Conservation (phyloP, 37 sponge, comb jelly and placozoan species). For the Bolinopsis microptera region DNA sequence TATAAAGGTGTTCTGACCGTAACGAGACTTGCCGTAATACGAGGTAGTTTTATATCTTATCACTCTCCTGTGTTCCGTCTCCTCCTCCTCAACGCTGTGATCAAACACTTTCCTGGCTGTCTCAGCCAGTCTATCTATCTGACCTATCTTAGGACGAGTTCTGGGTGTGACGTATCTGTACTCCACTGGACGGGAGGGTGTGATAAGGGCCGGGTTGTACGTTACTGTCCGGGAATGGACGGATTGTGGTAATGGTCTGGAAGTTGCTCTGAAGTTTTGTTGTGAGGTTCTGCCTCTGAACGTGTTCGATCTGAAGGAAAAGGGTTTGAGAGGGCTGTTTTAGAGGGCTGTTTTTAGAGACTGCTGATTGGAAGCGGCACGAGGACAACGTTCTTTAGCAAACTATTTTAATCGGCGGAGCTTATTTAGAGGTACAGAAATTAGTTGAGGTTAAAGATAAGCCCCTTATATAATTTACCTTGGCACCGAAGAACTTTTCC, state of each 20-base stretch:
- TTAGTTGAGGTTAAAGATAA: too few relatives aligned
- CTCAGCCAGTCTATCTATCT: neutral
- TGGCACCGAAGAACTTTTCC: neutral
- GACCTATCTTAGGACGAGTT: constrained; percentile 4
- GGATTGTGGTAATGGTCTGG: neutral
- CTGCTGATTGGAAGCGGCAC: too few relatives aligned
- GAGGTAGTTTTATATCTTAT: neutral
- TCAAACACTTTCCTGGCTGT: constrained; percentile 9
- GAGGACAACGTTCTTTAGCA: too few relatives aligned
- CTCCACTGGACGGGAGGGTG: neutral
- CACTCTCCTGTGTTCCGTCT: neutral
- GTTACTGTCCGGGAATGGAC: neutral
- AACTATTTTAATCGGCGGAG: too few relatives aligned
- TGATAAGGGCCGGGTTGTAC: neutral
- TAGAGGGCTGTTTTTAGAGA: too few relatives aligned
- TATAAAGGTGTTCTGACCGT: neutral
- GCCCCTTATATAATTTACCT: neutral
- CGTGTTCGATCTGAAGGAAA: neutral
- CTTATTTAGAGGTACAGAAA: too few relatives aligned
- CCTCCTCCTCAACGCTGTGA: neutral
- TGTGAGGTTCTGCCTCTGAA: neutral
- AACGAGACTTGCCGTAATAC: neutral
- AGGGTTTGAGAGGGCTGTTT: too few relatives aligned
- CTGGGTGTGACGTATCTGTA: constrained; percentile 2
- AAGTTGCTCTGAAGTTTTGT: neutral